Evolutionary conservation across 2,113 vertebrate genomes (phyloP).

Genomic region (Cavia aperea): DNA sequence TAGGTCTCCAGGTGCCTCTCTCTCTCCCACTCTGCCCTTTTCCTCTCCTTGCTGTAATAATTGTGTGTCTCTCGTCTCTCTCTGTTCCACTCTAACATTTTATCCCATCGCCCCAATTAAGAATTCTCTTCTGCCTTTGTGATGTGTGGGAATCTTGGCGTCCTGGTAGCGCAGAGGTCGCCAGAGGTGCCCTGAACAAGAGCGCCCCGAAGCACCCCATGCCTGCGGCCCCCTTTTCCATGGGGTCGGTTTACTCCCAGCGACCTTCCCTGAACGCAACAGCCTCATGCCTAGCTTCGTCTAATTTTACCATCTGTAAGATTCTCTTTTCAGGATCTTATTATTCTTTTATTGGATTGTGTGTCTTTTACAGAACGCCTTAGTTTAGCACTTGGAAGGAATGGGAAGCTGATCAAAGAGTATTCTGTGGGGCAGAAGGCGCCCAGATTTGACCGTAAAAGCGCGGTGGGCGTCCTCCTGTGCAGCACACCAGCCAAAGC

Average conservation of each 20-base stretch:
- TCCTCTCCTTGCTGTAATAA: not conserved
- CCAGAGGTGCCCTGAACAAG: too few relatives aligned
- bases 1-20: not conserved
- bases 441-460: not conserved
- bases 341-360: not conserved
- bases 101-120: not conserved
- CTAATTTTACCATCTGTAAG: not conserved
- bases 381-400: not conserved
- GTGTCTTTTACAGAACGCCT: not conserved
- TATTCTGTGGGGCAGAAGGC: not conserved
- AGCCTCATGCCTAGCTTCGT: not conserved
- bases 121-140: not conserved
- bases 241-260: not conserved
- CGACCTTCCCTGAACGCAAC: not conserved
- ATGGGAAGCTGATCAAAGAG: not conserved
- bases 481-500: not conserved
- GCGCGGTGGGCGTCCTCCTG: not conserved
- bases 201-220: rapidly evolving
- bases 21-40: not conserved
- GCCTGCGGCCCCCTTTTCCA: rapidly evolving
- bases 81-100: not conserved
- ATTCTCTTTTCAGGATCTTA: not conserved
- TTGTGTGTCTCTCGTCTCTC: not conserved
- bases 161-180: too few relatives aligned
- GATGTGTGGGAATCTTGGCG: not conserved